Conservation (phyloP, 2,113 vertebrate genomes). For the Coreoperca whiteheadi region DNA sequence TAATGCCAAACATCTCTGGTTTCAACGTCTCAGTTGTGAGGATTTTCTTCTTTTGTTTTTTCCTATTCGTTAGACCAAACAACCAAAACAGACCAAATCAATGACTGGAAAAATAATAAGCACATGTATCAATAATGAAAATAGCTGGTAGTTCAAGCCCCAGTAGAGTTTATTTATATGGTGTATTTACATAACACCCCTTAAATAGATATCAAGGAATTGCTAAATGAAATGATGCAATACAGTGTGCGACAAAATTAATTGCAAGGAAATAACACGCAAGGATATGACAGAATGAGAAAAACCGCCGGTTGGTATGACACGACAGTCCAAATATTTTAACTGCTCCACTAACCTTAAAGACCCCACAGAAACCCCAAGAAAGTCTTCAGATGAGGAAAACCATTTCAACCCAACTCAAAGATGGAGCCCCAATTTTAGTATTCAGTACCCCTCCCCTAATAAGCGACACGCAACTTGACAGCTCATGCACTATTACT, state of each 20-base stretch:
- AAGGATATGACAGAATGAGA: background rate
- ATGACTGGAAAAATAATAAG: background rate
- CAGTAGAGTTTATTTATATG: background rate
- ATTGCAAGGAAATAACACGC: background rate
- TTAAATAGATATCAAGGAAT: background rate
- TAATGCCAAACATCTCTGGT: background rate
- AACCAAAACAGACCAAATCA: too few relatives aligned
- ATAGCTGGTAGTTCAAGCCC: background rate
- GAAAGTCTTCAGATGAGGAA: background rate
- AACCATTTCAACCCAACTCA: background rate
- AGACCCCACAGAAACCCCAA: background rate
- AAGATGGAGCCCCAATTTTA: background rate
- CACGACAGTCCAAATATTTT: background rate
- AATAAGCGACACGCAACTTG: too few relatives aligned
- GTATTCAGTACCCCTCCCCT: background rate
- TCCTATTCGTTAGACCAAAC: background rate
- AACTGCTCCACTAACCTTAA: background rate
- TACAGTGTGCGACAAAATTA: background rate
- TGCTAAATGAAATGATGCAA: background rate
- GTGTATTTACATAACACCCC: background rate
- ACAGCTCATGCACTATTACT: too few relatives aligned
- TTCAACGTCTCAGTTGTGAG: background rate
- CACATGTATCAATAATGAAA: background rate
- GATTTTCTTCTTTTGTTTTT: background rate
- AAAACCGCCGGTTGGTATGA: background rate